Evolutionary conservation across 2,113 vertebrate genomes (phyloP), one percentile per base, ranked within the genome.

Genomic region (Sterrhoptilus dennistouni): DNA sequence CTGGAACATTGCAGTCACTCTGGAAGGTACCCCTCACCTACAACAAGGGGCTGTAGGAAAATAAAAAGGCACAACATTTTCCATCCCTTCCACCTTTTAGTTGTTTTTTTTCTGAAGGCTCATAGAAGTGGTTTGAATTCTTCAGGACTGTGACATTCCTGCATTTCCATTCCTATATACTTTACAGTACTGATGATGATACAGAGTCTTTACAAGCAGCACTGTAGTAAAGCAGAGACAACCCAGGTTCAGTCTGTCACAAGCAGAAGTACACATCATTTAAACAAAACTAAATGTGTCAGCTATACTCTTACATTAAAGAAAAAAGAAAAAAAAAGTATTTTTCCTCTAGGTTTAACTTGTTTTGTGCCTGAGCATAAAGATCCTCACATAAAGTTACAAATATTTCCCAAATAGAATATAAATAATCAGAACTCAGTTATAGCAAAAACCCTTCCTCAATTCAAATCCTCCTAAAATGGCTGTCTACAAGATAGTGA

Each of bases 381-480:
- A 93, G 74, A 63, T 70, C 38, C 6, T 79, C 50, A 31, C 31
- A 7, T 4, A 24, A 64, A 85, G 14, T 84, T 76, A 53, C 23
- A 69, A 68, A 61, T 57, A 40, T 57, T 85, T 31, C 25, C 81
- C 23, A 66, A 66, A 93, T 4, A 61, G 8, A 45, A 79, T 40
- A 47, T 20, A 78, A 84, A 25, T 54, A 77, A 72, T 59, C 38
- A 75, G n/a, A 83, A 92, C 15, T 33, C 66, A 74, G 36, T 15
- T 52, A 45, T 24, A 91, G 40, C 29, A 85, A 64, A 93, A 87
- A 45, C 33, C 23, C 49, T 90, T 91, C 17, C 50, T 82, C 42
- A 65, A 75, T 17, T 18, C n/a, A 76, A 93, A 93, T 78, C 16
- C 40, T 95, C 53, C 47, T 61, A 60, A 96, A 94, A 93, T 89